These are phyloP conservation scores for Lytechinus variegatus DNA, from an alignment of 35 echinoderm and acorn worm genomes.

Conservation along the genomic window DNA sequence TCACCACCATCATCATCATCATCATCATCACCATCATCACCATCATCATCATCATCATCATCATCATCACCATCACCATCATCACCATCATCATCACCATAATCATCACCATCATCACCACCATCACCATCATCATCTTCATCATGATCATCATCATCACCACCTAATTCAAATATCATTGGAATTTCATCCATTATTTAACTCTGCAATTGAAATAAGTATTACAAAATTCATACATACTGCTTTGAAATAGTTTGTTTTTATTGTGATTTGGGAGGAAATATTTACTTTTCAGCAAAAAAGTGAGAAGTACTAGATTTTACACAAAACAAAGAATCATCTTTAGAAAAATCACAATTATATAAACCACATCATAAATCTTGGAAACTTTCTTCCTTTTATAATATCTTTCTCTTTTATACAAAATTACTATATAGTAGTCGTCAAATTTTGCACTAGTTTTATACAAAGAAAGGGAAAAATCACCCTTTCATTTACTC, in stretches of 20 bases:
- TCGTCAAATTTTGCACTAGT: neutral
- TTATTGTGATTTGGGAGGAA: neutral
- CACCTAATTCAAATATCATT: neutral
- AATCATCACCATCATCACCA: neutral
- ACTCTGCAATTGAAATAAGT: neutral
- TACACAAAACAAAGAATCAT: neutral
- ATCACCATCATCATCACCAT: neutral
- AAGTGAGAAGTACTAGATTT: constrained; percentile 27
- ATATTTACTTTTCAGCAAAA: constrained; percentile 36
- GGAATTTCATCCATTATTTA: neutral
- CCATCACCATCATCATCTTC: neutral
- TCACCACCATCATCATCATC: constrained; percentile 47
- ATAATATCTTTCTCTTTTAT: neutral
- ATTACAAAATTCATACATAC: neutral
- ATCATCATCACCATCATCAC: constrained; percentile 4
- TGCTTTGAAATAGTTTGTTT: constrained; percentile 10
- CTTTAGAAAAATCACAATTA: constrained; percentile 24
- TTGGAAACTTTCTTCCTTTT: neutral
- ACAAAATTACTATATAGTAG: constrained; percentile 23
- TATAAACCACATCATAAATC: constrained; percentile 35
- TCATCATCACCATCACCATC: constrained; percentile 19
- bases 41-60: constrained; percentile 40
- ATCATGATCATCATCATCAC: neutral
- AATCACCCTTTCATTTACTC: neutral
- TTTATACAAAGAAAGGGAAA: neutral